phyloP scores from a whole-genome alignment of 1,140 invertebrate genomes.

The Drosophila watanabei region DNA sequence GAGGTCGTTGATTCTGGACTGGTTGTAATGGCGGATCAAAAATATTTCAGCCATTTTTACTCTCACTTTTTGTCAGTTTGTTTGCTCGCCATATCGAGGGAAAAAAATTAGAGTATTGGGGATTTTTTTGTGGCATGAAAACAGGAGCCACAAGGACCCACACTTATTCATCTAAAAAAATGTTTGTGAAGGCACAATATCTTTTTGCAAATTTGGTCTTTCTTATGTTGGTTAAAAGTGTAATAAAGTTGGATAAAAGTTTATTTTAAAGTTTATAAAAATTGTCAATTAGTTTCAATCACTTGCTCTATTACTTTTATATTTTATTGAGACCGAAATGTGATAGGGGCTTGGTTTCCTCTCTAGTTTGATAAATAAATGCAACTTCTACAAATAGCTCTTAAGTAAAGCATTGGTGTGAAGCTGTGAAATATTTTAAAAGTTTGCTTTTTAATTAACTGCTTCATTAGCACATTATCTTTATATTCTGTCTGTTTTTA shows the following conservation, averaged over 20 bases:
- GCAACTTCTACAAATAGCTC: neutral
- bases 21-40: constrained; percentile 25
- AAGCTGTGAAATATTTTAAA: neutral
- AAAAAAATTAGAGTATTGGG: constrained; percentile 12
- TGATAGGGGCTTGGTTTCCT: neutral
- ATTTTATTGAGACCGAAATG: no score
- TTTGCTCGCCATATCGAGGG: constrained; percentile 34
- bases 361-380: neutral
- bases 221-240: neutral
- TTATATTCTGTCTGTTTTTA: neutral
- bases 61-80: constrained; percentile 48
- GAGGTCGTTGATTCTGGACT: constrained; percentile 27
- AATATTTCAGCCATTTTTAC: constrained; percentile 43
- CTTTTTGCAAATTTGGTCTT: neutral
- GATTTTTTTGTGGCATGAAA: constrained; percentile 10
- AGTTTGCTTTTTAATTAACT: neutral
- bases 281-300: neutral
- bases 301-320: no score
- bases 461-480: constrained; percentile 5
- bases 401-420: neutral
- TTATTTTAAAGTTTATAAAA: no score
- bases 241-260: neutral
- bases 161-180: constrained; percentile 8
- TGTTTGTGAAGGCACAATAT: neutral
- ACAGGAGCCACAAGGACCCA: constrained; percentile 17